Evolutionary conservation across 2,113 vertebrate species (phyloP), one percentile per base, ranked within the genome.

Genomic region (Pterocles gutturalis): DNA sequence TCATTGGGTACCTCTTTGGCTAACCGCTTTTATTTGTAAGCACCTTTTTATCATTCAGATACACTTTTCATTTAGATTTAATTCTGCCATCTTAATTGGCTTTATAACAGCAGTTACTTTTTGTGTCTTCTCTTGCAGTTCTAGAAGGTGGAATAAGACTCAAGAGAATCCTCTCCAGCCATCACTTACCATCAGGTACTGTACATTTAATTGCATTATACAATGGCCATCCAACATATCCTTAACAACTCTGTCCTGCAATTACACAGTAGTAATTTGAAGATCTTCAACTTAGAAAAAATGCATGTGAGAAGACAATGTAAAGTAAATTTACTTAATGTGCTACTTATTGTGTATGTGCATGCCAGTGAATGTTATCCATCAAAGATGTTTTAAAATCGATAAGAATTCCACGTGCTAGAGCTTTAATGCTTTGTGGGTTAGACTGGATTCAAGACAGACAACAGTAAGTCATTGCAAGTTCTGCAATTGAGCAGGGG

Each of bases 1-100:
- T 70, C 83, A 76, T 4, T 87, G 14, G 43, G 46, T 90, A 84
- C 33, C 62, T 65, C 49, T 28, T 67, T 78, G 38, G 60, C n/a
- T 86, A 62, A 83, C 19, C 71, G 51, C 43, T 78, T 93, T 78
- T 24, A 7, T 80, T 83, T 92, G 31, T 64, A 94, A 90, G 54
- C 64, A 92, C 51, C 36, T 87, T 78, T 70, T 95, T 75, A 77
- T 71, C 51, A 83, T 34, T 92, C 72, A 91, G 46, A 93, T 57
- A 77, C 13, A 38, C 29, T 91, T 71, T 73, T 83, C 58, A 90
- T 33, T 49, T 58, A 46, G 46, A 60, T 89, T 87, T 62, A 81
- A 65, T 92, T 53, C 49, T 88, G 82, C 34, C 41, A 88, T 58
- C 43, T 83, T 78, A 28, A 34, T 3, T 73, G 15, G 15, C 64